Evolutionary conservation across 2,113 vertebrate species (phyloP), one percentile per base, ranked within the genome.

Genomic region (Solea solea): DNA sequence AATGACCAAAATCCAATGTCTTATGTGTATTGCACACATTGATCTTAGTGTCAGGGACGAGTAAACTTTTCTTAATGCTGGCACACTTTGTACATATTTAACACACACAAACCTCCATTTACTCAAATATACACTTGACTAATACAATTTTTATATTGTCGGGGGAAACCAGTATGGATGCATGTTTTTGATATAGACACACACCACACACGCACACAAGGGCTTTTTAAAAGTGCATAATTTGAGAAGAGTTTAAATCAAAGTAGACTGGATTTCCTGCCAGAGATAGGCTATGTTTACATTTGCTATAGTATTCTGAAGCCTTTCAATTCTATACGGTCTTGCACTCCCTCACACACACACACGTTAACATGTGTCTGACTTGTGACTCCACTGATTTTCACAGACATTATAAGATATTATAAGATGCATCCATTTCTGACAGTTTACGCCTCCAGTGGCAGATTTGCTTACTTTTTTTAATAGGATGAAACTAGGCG

Each of bases 231-330:
- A 91, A 89, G 71, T 90, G 84, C 81, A 87, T 87, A 69, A 80
- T 78, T 79, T 86, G 73, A 87, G 69, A 73, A 89, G 81, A 85
- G 81, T 78, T 87, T 88, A 50, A 89, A 76, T 89, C 76, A 85
- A 41, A 81, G 74, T 82, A 83, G 83, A 86, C 90, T 85, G 88
- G 85, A 86, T 86, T 81, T 90, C 81, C 86, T 89, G 89, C 87
- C 88, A 85, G 83, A 86, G 84, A 78, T 91, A 87, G 86, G 86
- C 89, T 80, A 88, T 91, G 92, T 92, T 93, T 92, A 93, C 90
- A 93, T 92, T 90, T 89, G 90, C 86, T 82, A 83, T 88, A 89
- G 90, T 91, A 87, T 93, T 92, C 84, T 86, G 78, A 92, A 91
- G 89, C 91, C 90, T 93, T 92, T 89, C 78, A 82, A 74, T 80